Conservation (phyloP, 2,797 vertebrate species). For the Acridotheres tristis region DNA sequence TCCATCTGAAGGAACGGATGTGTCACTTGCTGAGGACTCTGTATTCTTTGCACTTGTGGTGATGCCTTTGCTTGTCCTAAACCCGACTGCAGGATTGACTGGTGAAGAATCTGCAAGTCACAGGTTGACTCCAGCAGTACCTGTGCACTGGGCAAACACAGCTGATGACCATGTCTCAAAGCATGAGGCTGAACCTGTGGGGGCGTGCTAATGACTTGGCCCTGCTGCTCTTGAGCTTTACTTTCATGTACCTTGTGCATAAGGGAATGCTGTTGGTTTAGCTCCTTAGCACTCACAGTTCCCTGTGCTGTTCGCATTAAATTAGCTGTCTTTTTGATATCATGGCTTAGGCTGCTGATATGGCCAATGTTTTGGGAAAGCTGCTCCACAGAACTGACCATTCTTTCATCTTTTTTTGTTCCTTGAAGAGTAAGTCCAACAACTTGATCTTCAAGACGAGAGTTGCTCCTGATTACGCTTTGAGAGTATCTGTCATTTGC, state of each 20-base stretch:
- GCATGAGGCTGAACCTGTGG: constrained; percentile 78
- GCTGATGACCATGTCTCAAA: constrained; percentile 83
- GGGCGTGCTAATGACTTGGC: constrained; percentile 72
- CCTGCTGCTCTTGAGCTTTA: constrained; percentile 85
- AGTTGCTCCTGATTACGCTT: constrained; percentile 94
- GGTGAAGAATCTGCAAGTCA: constrained; percentile 91
- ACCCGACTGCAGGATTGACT: constrained; percentile 84
- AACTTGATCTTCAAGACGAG: constrained; percentile 89
- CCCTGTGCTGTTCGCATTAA: constrained; percentile 82
- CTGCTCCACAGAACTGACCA: constrained; percentile 80
- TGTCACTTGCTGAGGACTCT: constrained; percentile 80
- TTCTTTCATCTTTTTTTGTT: constrained; percentile 85
- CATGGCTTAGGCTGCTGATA: constrained; percentile 75
- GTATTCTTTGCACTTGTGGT: constrained; percentile 83
- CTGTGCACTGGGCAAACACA: constrained; percentile 86
- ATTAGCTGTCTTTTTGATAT: constrained; percentile 83
- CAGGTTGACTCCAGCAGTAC: constrained; percentile 88
- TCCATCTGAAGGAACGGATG: constrained; percentile 92
- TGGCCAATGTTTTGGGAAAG: constrained; percentile 83
- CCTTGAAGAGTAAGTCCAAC: constrained; percentile 81
- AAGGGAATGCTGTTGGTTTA: constrained; percentile 84
- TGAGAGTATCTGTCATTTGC: constrained; percentile 91
- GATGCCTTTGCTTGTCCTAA: constrained; percentile 84
- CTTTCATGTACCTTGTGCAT: constrained; percentile 84
- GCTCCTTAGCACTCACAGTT: constrained; percentile 82